A percentile compares a stretch with the other conserved stretches of the same genome.
Evolutionary conservation across 2,888 invertebrate genomes (phyloP).

Genomic region (Pollenia griseotomentosa): DNA sequence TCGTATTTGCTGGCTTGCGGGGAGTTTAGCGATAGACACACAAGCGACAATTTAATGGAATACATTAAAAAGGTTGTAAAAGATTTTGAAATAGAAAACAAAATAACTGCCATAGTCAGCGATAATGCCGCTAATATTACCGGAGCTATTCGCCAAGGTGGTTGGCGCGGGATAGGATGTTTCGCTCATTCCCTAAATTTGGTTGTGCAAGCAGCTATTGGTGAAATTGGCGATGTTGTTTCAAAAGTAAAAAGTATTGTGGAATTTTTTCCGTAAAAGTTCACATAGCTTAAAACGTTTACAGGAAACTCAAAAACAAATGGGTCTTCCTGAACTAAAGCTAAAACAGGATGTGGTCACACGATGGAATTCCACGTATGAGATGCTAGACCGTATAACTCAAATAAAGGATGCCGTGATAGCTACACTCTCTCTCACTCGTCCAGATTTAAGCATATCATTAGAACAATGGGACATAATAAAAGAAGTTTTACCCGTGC

Average conservation of each 20-base stretch:
- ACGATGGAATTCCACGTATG: conserved; percentile 64
- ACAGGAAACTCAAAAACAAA: conserved; percentile 49
- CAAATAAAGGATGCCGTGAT: conserved; percentile 55
- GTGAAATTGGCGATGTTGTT: neutral
- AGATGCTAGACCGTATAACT: conserved; percentile 50
- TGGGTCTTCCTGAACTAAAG: conserved; percentile 60
- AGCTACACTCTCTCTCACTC: conserved; percentile 28
- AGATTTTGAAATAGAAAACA: too few relatives aligned
- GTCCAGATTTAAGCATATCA: conserved; percentile 30
- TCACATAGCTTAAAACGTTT: too few relatives aligned
- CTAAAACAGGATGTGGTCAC: conserved; percentile 64
- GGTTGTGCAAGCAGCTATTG: neutral
- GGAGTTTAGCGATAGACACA: too few relatives aligned
- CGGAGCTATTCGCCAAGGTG: too few relatives aligned
- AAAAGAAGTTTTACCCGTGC: too few relatives aligned
- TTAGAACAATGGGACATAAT: conserved; percentile 1
- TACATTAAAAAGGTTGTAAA: too few relatives aligned
- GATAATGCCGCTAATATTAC: too few relatives aligned
- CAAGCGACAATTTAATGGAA: too few relatives aligned
- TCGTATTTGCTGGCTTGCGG: too few relatives aligned
- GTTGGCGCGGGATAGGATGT: neutral
- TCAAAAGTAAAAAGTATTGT: neutral
- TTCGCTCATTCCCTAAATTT: conserved; percentile 16
- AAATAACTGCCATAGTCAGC: too few relatives aligned
- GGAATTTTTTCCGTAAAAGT: neutral